These are phyloP conservation scores for Cephus pygmeus DNA, from an alignment of 2,888 invertebrate genomes.

Conservation along the genomic window DNA sequence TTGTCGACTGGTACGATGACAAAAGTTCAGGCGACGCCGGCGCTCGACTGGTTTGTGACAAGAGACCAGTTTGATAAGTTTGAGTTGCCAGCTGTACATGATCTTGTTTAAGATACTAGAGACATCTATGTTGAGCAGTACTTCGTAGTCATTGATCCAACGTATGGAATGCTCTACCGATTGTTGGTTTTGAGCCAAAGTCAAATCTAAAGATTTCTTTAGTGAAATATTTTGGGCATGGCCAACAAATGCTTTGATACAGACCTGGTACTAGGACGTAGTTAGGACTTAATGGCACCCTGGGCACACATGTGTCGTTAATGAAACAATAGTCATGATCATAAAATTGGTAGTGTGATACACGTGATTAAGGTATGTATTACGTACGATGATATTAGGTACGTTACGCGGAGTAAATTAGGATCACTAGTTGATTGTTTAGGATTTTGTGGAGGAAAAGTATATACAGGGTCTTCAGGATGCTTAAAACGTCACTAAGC, in stretches of 20 bases:
- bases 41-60: slow-evolving; percentile 31
- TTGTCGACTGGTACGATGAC: slow-evolving; percentile 26
- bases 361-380: neutral
- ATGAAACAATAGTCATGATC: neutral
- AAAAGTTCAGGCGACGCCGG: slow-evolving; percentile 35
- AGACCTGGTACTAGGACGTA: neutral
- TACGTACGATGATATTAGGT: neutral
- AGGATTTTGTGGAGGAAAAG: neutral
- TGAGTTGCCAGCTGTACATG: neutral
- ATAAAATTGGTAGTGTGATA: neutral
- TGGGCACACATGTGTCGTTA: neutral
- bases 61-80: slow-evolving; percentile 26
- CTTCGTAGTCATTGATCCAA: neutral
- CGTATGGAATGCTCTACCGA: neutral
- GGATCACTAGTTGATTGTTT: neutral
- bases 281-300: neutral
- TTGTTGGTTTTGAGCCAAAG: neutral
- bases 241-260: neutral
- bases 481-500: neutral
- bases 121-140: neutral
- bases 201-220: neutral
- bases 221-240: neutral
- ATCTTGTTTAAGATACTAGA: neutral
- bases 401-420: neutral
- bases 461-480: neutral